Evolutionary conservation across 2,797 vertebrate species (phyloP).

Genomic region (Epinephelus coioides): DNA sequence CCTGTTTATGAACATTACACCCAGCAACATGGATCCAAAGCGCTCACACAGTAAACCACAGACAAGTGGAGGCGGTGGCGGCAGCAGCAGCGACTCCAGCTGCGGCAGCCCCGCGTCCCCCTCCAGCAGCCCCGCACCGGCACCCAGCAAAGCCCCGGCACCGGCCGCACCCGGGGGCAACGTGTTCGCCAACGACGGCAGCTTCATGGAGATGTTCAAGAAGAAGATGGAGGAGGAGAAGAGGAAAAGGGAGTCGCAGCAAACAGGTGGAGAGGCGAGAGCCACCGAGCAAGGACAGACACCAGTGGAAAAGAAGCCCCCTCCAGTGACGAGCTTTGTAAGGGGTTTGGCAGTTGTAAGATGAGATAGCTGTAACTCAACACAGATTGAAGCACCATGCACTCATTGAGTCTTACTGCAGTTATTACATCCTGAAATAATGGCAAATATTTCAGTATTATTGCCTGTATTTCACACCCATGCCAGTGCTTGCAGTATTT

Average conservation of each 20-base stretch:
- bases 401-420: slow-evolving; percentile 18
- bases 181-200: slow-evolving; percentile 95
- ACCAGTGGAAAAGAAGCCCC: slow-evolving; percentile 83
- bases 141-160: slow-evolving; percentile 40
- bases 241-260: slow-evolving; percentile 88
- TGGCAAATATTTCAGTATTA: slow-evolving; percentile 22
- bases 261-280: slow-evolving; percentile 75
- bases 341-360: slow-evolving; percentile 87
- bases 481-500: slow-evolving; percentile 4
- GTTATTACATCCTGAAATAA: slow-evolving; percentile 22
- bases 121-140: slow-evolving; percentile 63
- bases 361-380: slow-evolving; percentile 68
- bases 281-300: slow-evolving; percentile 79
- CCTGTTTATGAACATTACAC: slow-evolving; percentile 1
- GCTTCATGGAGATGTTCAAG: slow-evolving; percentile 98
- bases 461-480: slow-evolving; percentile 15
- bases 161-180: slow-evolving; percentile 79
- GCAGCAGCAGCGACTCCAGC: slow-evolving; percentile 74
- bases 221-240: slow-evolving; percentile 93
- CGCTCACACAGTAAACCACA: slow-evolving; percentile 45
- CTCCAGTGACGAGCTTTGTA: slow-evolving; percentile 89
- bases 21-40: slow-evolving; percentile 72
- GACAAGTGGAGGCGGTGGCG: slow-evolving; percentile 29
- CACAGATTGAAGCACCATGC: slow-evolving; percentile 32
- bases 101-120: slow-evolving; percentile 77